A percentile compares a stretch with the other conserved stretches of the same genome.
phyloP scores from a whole-genome alignment of 2,888 invertebrate species.

The Lamellibrachia satsuma region DNA sequence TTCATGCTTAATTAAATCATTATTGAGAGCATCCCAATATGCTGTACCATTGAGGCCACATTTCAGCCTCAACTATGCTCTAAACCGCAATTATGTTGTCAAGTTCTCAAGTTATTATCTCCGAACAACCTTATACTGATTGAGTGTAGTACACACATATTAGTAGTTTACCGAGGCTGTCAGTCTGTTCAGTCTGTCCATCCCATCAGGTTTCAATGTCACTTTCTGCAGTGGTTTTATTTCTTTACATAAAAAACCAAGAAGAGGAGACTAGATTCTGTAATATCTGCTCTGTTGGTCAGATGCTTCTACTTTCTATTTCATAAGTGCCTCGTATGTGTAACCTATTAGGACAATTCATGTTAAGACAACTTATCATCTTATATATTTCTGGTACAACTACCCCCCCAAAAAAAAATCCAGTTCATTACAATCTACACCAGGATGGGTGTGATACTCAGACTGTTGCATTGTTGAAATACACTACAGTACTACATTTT shows the following conservation, averaged over 20 bases:
- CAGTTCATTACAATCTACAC: background rate
- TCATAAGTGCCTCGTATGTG: too few species aligned
- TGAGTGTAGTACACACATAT: background rate
- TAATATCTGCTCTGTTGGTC: background rate
- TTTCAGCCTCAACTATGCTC: background rate
- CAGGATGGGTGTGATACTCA: too few species aligned
- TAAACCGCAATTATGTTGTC: background rate
- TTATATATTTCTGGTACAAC: background rate
- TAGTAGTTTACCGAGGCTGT: background rate
- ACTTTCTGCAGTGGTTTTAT: background rate
- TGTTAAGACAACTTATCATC: background rate
- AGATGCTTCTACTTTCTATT: background rate
- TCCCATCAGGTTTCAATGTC: background rate
- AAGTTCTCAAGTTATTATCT: background rate
- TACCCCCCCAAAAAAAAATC: background rate
- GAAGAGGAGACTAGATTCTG: background rate
- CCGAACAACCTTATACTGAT: background rate
- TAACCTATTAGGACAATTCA: background rate
- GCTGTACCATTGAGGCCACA: background rate
- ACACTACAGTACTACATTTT: too few species aligned
- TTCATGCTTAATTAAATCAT: constrained; percentile 5
- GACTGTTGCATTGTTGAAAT: too few species aligned
- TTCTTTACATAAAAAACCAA: background rate
- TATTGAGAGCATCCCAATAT: background rate
- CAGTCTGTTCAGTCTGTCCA: background rate